Evolutionary conservation across 2,113 vertebrate species (phyloP), one percentile per base, ranked within the genome.

Genomic region (Caretta caretta): DNA sequence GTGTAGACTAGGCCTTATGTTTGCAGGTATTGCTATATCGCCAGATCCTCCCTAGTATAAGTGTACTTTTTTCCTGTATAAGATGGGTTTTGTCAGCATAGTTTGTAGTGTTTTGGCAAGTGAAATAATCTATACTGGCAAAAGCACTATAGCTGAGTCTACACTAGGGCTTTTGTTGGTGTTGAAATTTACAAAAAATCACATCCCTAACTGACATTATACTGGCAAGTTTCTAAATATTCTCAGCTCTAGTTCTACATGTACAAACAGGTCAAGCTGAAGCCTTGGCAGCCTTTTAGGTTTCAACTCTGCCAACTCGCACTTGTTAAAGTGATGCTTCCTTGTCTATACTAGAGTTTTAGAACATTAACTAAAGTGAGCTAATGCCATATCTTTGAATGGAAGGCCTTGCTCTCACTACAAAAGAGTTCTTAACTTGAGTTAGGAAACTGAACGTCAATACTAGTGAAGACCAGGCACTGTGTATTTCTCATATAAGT

Each of bases 101-200:
- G 75, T 72, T 87, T 91, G 93, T 96, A 90, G 62, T 78, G 80
- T 57, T 48, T 92, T 75, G 80, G 79, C 79, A 80, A 83, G 19
- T 83, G 84, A 96, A 91, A 90, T n/a, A 91, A 90, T n/a, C 20
- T 81, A 22, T 38, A 51, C 51, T 53, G 35, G 35, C 80, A 24
- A 20, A 53, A 24, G 35, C 80, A 53, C 19, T 38, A 38, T 11
- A 53, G 35, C 19, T 14, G 12, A 7, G 22, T 24, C 51, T 6
- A 50, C n/a, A 80, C 5, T 27, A 20, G 57, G 24, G 17, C 5
- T 87, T 62, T 13, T 90, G 62, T 89, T 69, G 2, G 72, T 84
- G 0, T 7, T 5, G 72, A 49, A 38, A 31, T 83, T 69, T 80
- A 11, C 25, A 20, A 81, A 25, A 65, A 65, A 35, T 75, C 5